phyloP scores from a whole-genome alignment of 1,140 invertebrate genomes.

The Stegodyphus mimosarum region DNA sequence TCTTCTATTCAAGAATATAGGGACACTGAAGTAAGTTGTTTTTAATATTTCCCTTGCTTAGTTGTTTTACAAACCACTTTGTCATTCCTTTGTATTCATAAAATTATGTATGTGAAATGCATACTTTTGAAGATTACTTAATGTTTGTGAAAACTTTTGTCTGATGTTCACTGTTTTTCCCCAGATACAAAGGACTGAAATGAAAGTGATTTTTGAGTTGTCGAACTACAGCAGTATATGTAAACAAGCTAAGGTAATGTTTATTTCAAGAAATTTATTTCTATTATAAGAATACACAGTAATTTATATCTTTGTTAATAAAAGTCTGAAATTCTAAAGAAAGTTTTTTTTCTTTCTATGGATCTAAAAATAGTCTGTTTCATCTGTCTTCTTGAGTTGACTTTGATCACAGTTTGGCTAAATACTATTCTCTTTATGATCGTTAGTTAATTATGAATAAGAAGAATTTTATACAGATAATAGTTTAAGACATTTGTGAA shows the following conservation, averaged over 20 bases:
- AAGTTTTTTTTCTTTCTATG: too few relatives aligned
- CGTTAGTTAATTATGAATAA: too few relatives aligned
- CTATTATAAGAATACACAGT: too few relatives aligned
- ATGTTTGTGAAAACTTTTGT: not conserved
- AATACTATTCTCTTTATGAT: too few relatives aligned
- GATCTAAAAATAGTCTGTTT: too few relatives aligned
- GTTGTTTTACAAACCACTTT: not conserved
- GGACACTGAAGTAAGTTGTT: slow-evolving; percentile 24
- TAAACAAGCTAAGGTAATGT: slow-evolving; percentile 27
- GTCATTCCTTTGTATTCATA: not conserved
- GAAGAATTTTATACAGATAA: too few relatives aligned
- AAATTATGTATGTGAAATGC: not conserved
- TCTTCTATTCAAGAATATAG: slow-evolving; percentile 41
- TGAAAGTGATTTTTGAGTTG: slow-evolving; percentile 25
- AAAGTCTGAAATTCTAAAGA: too few relatives aligned
- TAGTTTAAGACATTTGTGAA: too few relatives aligned
- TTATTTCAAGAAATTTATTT: not conserved
- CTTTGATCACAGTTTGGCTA: too few relatives aligned
- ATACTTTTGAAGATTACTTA: too few relatives aligned
- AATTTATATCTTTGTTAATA: too few relatives aligned
- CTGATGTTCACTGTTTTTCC: not conserved
- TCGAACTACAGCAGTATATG: slow-evolving; percentile 30
- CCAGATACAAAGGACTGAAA: slow-evolving; percentile 34
- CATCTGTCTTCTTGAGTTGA: too few relatives aligned
- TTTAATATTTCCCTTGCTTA: not conserved